These are phyloP conservation scores for Saguinus midas DNA, from an alignment of 2,113 vertebrate genomes.

Conservation along the genomic window DNA sequence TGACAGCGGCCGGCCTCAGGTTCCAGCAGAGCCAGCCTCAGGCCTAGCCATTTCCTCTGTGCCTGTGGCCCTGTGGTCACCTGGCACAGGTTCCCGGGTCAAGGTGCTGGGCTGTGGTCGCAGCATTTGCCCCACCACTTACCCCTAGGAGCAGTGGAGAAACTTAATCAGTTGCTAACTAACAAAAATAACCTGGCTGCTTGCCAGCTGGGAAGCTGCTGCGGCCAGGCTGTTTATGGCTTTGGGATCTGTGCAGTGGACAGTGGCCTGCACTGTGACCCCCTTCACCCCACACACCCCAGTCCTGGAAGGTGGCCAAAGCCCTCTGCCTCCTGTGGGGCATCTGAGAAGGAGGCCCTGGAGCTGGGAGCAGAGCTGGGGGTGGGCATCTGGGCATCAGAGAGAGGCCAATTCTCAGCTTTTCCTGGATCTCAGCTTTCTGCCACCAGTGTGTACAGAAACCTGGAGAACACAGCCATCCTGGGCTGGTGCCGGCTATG, in stretches of 20 bases:
- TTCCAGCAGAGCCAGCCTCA: background rate
- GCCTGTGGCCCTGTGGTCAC: constrained; percentile 55
- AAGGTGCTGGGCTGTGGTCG: constrained; percentile 24
- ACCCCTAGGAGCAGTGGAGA: constrained; percentile 28
- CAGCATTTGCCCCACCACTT: background rate
- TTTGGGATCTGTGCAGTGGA: background rate
- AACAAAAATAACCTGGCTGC: constrained; percentile 37
- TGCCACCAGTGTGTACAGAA: background rate
- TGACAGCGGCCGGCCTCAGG: too few species aligned
- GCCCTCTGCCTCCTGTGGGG: background rate
- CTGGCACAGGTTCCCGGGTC: constrained; percentile 11
- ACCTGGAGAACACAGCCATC: background rate
- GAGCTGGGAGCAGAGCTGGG: background rate
- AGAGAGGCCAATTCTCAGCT: background rate
- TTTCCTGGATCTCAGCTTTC: background rate
- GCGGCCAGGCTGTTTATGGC: background rate
- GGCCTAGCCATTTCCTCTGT: constrained; percentile 37
- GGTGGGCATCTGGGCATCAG: background rate
- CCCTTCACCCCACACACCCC: fast-evolving
- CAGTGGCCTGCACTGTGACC: fast-evolving
- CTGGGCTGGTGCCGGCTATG: background rate
- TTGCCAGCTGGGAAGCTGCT: background rate
- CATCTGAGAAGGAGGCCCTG: background rate
- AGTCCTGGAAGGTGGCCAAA: background rate
- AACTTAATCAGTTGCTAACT: constrained; percentile 53